A percentile compares a stretch with the other conserved stretches of the same genome.
These are phyloP conservation scores for Cynaeus angustus DNA, from an alignment of 2,888 invertebrate genomes.

Conservation along the genomic window DNA sequence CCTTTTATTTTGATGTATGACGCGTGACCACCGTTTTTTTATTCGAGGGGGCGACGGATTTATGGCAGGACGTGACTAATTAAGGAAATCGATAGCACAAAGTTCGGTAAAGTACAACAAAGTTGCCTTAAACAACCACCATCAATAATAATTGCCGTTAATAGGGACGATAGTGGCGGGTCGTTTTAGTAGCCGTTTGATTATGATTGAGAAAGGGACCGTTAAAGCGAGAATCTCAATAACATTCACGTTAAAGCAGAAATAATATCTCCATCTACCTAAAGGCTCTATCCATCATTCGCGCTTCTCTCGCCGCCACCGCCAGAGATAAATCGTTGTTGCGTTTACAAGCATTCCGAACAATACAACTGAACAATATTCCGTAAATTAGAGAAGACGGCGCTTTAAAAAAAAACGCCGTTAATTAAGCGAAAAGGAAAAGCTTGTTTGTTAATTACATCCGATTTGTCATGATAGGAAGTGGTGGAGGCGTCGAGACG, in stretches of 20 bases:
- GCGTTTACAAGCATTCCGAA: background rate
- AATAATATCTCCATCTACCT: no score
- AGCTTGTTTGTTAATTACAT: background rate
- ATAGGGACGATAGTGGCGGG: conserved; percentile 1
- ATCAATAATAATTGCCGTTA: conserved; percentile 15
- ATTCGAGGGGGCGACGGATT: conserved; percentile 14
- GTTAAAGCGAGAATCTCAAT: background rate
- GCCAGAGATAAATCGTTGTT: background rate
- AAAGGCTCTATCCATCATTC: conserved; percentile 1
- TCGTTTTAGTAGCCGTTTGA: conserved; percentile 7
- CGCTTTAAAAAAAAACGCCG: background rate
- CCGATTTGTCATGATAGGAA: background rate
- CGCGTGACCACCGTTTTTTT: background rate
- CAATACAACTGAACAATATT: conserved; percentile 2
- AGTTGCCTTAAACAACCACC: conserved; percentile 10
- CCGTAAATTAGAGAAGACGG: background rate
- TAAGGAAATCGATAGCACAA: conserved; percentile 19
- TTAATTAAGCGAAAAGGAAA: background rate
- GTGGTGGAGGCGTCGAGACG: conserved; percentile 5
- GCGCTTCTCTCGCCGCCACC: background rate
- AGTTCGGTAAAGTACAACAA: conserved; percentile 1
- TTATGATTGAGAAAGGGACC: conserved; percentile 9
- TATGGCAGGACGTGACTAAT: conserved; percentile 30
- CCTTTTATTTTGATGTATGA: conserved; percentile 25
- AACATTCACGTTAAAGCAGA: background rate